phyloP scores from a whole-genome alignment of 2,888 invertebrate species.

The Hydrotaea diabolus region DNA sequence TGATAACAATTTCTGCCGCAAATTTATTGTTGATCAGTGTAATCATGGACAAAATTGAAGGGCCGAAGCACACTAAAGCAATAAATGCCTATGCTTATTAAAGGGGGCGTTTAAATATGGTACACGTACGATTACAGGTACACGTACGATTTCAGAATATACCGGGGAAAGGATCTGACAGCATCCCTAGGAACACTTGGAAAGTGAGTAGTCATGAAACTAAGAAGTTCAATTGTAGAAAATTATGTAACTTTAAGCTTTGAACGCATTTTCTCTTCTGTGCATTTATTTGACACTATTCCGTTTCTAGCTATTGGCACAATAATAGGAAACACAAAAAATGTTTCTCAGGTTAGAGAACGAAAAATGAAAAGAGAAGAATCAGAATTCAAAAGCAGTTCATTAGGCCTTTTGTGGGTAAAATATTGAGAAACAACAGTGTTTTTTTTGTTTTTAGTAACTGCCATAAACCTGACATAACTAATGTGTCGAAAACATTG shows the following conservation, averaged over 20 bases:
- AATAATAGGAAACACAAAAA: constrained; percentile 36
- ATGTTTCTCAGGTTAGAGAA: not conserved
- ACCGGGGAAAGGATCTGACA: constrained; percentile 53
- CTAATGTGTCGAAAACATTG: constrained; percentile 19
- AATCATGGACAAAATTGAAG: not conserved
- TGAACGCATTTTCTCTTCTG: constrained; percentile 30
- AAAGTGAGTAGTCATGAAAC: constrained; percentile 31
- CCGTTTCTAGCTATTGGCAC: constrained; percentile 18
- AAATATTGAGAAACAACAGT: constrained; percentile 40
- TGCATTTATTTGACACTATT: constrained; percentile 32
- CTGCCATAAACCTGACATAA: constrained; percentile 40
- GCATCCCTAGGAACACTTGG: too few relatives aligned
- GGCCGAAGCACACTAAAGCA: too few relatives aligned
- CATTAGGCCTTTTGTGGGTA: constrained; percentile 39
- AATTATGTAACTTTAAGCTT: constrained; percentile 39
- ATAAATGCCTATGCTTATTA: not conserved
- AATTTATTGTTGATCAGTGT: too few relatives aligned
- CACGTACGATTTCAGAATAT: constrained; percentile 52
- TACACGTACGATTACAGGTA: constrained; percentile 45
- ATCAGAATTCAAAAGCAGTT: constrained; percentile 32
- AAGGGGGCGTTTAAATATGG: constrained; percentile 42
- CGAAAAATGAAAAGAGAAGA: constrained; percentile 19
- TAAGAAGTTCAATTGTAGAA: constrained; percentile 28
- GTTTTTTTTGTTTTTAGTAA: constrained; percentile 42
- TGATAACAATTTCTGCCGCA: too few relatives aligned